Evolutionary conservation across 1,140 invertebrate species (phyloP), one percentile per base, ranked within the genome.

Genomic region (Coptotermes formosanus): DNA sequence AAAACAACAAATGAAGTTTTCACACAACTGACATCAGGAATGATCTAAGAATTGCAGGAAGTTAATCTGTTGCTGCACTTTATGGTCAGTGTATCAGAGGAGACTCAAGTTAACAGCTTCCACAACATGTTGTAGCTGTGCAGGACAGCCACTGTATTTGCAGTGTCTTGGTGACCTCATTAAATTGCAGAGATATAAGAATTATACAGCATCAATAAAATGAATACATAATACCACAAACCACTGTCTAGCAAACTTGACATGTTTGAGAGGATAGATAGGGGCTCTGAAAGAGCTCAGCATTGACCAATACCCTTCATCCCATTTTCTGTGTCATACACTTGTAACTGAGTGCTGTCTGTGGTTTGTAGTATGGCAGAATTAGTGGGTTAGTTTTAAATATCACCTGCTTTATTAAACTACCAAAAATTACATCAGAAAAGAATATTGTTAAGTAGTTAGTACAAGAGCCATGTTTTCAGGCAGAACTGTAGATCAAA

Each of bases 401-500:
- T 75, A 75, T 75, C 64, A 75, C 64, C 64, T 75, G 64, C 64
- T 75, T 75, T 75, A 75, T 75, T 75, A 75, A 75, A 75, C 64
- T 75, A 75, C 64, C 64, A 75, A 75, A 75, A 75, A 75, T 75
- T 75, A 75, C 64, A 75, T 75, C 64, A 75, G 64, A 75, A 75
- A 75, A 75, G 64, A 75, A 75, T 75, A 75, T 75, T 75, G 64
- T 30, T 75, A 75, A 75, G 64, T 75, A 75, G 64, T 75, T 75
- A 75, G 64, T 75, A 75, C 64, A 75, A 75, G 64, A 75, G 64
- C 64, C 64, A 75, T 75, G 64, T 75, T 75, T 75, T 75, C 64
- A 75, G 64, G 64, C 64, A 75, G 64, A 75, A 75, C 64, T 75
- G 64, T 75, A 75, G 64, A 75, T 75, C 64, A 75, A 75, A 75